Percentiles rank a stretch among this genome's conserved stretches.
Conservation (phyloP, 2,888 invertebrate genomes). For the Andricus quercusramuli region DNA sequence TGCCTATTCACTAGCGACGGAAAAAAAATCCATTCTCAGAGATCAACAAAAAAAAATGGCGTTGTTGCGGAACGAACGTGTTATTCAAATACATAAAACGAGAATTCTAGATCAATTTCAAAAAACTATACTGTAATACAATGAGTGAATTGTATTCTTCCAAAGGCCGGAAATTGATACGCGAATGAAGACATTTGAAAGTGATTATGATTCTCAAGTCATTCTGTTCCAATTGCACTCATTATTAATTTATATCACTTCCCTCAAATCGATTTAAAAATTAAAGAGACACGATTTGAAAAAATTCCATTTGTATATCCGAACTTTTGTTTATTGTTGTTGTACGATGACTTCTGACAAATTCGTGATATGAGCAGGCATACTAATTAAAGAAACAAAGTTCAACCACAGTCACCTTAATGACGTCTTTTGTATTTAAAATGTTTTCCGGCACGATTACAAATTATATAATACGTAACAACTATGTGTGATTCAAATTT, state of each 20-base stretch:
- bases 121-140: no score
- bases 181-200: background rate
- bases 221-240: background rate
- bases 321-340: background rate
- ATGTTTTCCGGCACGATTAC: no score
- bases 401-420: background rate
- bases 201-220: background rate
- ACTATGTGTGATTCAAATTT: no score
- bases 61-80: no score
- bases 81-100: no score
- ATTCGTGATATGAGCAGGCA: background rate
- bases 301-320: background rate
- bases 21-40: no score
- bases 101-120: no score
- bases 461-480: no score
- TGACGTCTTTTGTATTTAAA: slow-evolving; percentile 2
- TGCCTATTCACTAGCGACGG: no score
- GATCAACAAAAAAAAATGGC: no score
- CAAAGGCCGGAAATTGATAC: background rate
- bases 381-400: background rate
- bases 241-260: background rate
- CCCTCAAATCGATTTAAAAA: background rate
- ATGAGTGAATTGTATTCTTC: background rate
- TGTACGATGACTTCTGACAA: background rate
- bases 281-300: background rate